Base-by-base conservation (phyloP, 2,888 invertebrate genomes). In the Elmis aenea region DNA sequence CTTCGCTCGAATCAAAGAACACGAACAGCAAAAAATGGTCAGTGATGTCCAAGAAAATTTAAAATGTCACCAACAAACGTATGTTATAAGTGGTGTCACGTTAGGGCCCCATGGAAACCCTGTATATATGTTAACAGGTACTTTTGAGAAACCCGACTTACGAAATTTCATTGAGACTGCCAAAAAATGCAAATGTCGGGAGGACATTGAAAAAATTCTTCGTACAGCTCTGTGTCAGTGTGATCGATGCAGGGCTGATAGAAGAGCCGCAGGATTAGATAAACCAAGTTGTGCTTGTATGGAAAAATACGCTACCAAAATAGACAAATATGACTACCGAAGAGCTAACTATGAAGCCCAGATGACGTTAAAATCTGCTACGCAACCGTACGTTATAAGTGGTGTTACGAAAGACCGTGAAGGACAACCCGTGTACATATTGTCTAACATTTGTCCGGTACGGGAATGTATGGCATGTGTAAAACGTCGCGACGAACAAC, bases 371-470 rank as follows among this genome's bases (percentile, higher is more conserved):
- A 35, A 37, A 11, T 31, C 35, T 30, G 32, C 39, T 21, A 25
- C 45, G 29, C 33, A 37, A 12, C 24, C 34, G 35, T 42, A 41
- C 21, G 25, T 45, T 8, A 37, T 55, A 24, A 48, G 47, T 9
- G 59, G 61, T 4, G 45, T 55, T 9, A 42, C 41, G 12, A 28
- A 49, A 3, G 55, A 48, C 2, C 47, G 40, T 10, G 42, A 53
- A 16, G 61, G 60, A 1, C 45, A 54, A n/a, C 46, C 51, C 1
- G 47, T 55, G 2, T 60, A 55, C 33, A 49, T 49, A 31, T 18
- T 60, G 3, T 36, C 47, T 5, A 47, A 49, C 8, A 36, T 36
- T 5, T 14, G 29, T 1, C 38, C 38, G 6, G 3, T 30, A 2
- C 11, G 9, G 2, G 22, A 28, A n/a, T 41, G 37, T 21, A n/a